A percentile compares a stretch with the other conserved stretches of the same genome.
These are phyloP conservation scores for Torymus aiolomorphi DNA, from an alignment of 2,888 invertebrate genomes.

Conservation along the genomic window DNA sequence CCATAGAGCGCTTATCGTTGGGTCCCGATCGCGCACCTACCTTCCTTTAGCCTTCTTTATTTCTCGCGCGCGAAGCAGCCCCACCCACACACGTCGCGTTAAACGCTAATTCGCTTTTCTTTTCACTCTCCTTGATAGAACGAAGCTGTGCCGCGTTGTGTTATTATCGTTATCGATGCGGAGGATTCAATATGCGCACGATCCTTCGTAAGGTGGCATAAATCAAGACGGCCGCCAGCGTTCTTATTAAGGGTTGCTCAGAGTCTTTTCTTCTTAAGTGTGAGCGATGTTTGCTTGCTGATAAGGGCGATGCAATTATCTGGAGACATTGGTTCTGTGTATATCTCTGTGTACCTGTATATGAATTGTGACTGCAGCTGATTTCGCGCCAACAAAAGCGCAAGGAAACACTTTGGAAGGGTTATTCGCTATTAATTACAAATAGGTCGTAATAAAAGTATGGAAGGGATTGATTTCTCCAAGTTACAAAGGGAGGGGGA, in stretches of 20 bases:
- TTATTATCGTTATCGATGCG: not conserved
- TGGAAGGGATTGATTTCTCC: too few species aligned
- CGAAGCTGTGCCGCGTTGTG: slow-evolving; percentile 13
- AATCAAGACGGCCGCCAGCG: not conserved
- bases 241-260: too few species aligned
- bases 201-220: not conserved
- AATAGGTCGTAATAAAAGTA: not conserved
- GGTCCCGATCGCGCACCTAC: too few species aligned
- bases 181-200: not conserved
- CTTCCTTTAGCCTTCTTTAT: slow-evolving; percentile 31
- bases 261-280: too few species aligned
- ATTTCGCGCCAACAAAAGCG: slow-evolving; percentile 11
- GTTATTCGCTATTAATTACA: slow-evolving; percentile 30
- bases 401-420: too few species aligned
- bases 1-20: not conserved
- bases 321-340: not conserved
- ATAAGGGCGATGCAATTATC: slow-evolving; percentile 55
- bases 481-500: too few species aligned
- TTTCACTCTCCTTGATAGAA: slow-evolving; percentile 10
- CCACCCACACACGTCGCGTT: slow-evolving; percentile 57
- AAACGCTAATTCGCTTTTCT: slow-evolving; percentile 53
- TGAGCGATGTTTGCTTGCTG: slow-evolving; percentile 37
- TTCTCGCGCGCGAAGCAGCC: slow-evolving; percentile 34
- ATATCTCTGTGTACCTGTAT: too few species aligned
- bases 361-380: not conserved